A percentile compares a stretch with the other conserved stretches of the same genome.
phyloP scores from a whole-genome alignment of 2,888 invertebrate species.

The Acronicta psi region DNA sequence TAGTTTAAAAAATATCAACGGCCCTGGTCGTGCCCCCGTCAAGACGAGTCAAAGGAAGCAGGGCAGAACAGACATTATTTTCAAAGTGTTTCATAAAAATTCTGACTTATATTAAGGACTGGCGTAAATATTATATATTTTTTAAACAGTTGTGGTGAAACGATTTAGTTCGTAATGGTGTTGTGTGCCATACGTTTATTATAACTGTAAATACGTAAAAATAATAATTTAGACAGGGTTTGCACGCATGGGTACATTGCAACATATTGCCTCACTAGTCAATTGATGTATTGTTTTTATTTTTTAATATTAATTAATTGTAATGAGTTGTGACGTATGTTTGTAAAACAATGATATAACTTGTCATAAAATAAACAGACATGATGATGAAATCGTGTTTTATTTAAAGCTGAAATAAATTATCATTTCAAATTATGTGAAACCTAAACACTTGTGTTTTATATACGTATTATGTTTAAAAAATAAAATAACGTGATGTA shows the following conservation, averaged over 20 bases:
- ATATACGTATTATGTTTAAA: not conserved
- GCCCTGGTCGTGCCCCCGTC: no score
- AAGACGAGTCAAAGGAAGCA: no score
- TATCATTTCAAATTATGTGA: conserved; percentile 2
- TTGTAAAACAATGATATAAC: conserved; percentile 47
- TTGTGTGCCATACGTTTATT: conserved; percentile 53
- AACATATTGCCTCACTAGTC: conserved; percentile 72
- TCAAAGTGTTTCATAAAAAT: not conserved
- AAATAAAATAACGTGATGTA: conserved; percentile 50
- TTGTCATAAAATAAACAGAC: conserved; percentile 48
- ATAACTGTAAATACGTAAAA: conserved; percentile 37
- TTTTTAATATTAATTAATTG: conserved; percentile 48
- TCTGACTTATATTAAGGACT: not conserved
- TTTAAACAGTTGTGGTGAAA: conserved; percentile 4
- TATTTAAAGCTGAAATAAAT: no score
- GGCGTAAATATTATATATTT: not conserved
- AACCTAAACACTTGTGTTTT: no score
- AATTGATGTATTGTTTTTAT: conserved; percentile 66
- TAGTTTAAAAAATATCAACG: not conserved
- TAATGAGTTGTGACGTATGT: conserved; percentile 43
- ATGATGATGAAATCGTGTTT: conserved; percentile 6
- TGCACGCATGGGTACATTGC: conserved; percentile 50
- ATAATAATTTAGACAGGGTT: conserved; percentile 59
- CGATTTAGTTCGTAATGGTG: conserved; percentile 14
- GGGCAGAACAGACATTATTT: no score